phyloP scores from a whole-genome alignment of 2,888 invertebrate genomes.

The Aquatica leii region DNA sequence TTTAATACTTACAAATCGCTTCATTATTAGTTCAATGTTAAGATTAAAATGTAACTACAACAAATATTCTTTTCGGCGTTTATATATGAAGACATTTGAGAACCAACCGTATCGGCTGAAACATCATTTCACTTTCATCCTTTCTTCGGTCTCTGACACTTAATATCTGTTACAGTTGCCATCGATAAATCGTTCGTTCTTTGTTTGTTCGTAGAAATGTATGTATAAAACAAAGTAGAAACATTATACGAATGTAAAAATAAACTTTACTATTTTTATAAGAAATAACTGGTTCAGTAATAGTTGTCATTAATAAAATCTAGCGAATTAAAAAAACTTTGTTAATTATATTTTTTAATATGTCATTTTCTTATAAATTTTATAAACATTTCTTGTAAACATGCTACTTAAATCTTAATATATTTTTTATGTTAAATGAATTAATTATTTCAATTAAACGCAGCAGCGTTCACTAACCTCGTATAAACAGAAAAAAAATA shows the following conservation, averaged over 20 bases:
- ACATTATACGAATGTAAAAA: constrained; percentile 1
- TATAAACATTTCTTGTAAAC: background rate
- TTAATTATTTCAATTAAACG: too few relatives aligned
- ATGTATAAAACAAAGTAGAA: too few relatives aligned
- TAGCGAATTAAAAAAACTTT: background rate
- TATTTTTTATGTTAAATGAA: background rate
- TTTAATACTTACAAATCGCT: constrained; percentile 21
- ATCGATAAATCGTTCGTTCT: constrained; percentile 14
- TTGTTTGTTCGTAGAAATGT: too few relatives aligned
- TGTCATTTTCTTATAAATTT: background rate
- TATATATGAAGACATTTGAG: constrained; percentile 37
- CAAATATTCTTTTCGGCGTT: constrained; percentile 11
- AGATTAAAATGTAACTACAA: constrained; percentile 17
- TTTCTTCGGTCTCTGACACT: constrained; percentile 49
- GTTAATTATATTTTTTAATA: background rate
- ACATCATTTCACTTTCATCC: constrained; percentile 54
- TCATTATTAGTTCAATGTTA: constrained; percentile 21
- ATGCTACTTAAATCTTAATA: background rate
- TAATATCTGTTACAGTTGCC: constrained; percentile 11
- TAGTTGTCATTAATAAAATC: background rate
- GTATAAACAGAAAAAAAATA: constrained; percentile 11
- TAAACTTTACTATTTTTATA: background rate
- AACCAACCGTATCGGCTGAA: constrained; percentile 43
- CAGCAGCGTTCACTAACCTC: constrained; percentile 23
- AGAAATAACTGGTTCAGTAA: background rate